Percentiles rank a stretch among this genome's conserved stretches.
These are phyloP conservation scores for Napeogenes inachia DNA, from an alignment of 2,888 invertebrate species.

Conservation along the genomic window DNA sequence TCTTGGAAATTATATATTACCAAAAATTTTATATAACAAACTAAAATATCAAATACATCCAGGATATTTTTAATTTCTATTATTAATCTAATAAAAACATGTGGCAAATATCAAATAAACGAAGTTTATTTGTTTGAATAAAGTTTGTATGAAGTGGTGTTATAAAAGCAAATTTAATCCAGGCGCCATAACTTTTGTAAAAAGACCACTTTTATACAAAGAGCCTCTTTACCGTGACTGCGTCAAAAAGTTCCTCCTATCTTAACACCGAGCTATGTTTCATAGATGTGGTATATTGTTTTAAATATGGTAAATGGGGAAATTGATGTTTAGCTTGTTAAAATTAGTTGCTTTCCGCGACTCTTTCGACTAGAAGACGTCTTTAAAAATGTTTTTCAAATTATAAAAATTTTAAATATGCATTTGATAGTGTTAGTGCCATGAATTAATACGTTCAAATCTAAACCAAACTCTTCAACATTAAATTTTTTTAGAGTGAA, in stretches of 20 bases:
- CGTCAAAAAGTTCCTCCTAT: slow-evolving; percentile 64
- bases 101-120: slow-evolving; percentile 26
- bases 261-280: slow-evolving; percentile 33
- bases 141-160: slow-evolving; percentile 49
- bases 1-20: no score
- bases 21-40: no score
- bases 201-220: slow-evolving; percentile 63
- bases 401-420: no score
- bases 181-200: slow-evolving; percentile 61
- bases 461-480: slow-evolving; percentile 6
- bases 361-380: no score
- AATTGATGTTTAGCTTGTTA: not conserved
- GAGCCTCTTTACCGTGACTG: slow-evolving; percentile 60
- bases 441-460: slow-evolving; percentile 4
- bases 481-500: no score
- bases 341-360: not conserved
- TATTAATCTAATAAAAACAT: slow-evolving; percentile 9
- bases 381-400: no score
- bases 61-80: not conserved
- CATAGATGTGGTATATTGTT: slow-evolving; percentile 32
- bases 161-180: slow-evolving; percentile 68
- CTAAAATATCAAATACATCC: not conserved
- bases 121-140: slow-evolving; percentile 35
- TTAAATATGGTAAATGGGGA: not conserved
- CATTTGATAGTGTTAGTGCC: not conserved